A percentile compares a stretch with the other conserved stretches of the same genome.
phyloP scores from a whole-genome alignment of 37 sponge, comb jelly and placozoan genomes.

The Tethya wilhelma region DNA sequence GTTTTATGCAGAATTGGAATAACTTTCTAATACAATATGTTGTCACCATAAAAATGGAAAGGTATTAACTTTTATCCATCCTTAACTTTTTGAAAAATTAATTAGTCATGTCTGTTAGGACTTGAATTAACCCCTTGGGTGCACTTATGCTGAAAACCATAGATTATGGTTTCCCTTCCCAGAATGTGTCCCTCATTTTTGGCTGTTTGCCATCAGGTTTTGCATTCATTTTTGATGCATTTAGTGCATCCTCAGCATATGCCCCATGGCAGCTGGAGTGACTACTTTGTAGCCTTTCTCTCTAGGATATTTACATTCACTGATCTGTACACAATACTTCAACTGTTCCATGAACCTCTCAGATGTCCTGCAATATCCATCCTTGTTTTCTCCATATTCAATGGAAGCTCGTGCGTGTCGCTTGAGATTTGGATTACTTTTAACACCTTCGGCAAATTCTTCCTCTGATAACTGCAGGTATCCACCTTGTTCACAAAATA shows the following conservation, averaged over 20 bases:
- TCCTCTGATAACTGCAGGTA: slow-evolving; percentile 2
- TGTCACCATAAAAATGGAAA: too few relatives aligned
- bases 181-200: slow-evolving; percentile 1
- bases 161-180: slow-evolving; percentile 8
- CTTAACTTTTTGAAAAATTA: too few relatives aligned
- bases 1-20: too few relatives aligned
- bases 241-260: slow-evolving; percentile 20
- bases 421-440: neutral
- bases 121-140: slow-evolving; percentile 24
- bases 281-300: slow-evolving; percentile 11
- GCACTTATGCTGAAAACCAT: neutral
- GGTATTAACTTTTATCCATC: too few relatives aligned
- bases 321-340: slow-evolving; percentile 19
- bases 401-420: neutral
- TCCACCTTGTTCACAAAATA: slow-evolving; percentile 9
- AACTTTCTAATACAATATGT: too few relatives aligned
- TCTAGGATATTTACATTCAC: slow-evolving; percentile 41
- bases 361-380: slow-evolving; percentile 27
- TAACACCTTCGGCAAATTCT: neutral
- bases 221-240: slow-evolving; percentile 30
- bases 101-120: slow-evolving; percentile 13
- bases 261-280: slow-evolving; percentile 41
- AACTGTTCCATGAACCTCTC: slow-evolving; percentile 30
- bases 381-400: slow-evolving; percentile 30
- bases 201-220: slow-evolving; percentile 35